Percentiles rank a stretch among this genome's conserved stretches.
Conservation (phyloP, 2,797 vertebrate species). For the Hybognathus amarus region DNA sequence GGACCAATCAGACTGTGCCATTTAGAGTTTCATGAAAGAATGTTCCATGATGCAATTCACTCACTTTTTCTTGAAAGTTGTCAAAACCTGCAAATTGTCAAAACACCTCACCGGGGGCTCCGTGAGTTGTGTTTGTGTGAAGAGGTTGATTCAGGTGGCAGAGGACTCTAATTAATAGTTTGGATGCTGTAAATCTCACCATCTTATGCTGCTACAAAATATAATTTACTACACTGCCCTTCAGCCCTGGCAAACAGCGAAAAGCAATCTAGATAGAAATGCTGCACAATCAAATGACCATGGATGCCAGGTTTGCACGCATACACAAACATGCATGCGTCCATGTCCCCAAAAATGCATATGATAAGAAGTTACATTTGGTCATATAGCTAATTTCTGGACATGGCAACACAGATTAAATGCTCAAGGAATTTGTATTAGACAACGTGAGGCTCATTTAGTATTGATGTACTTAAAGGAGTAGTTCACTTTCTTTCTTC, state of each 20-base stretch:
- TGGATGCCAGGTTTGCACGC: conserved; percentile 7
- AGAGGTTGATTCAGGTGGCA: conserved; percentile 38
- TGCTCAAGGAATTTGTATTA: not conserved
- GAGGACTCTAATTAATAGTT: conserved; percentile 51
- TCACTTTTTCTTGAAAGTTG: not conserved
- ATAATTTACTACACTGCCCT: conserved; percentile 52
- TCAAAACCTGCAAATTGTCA: conserved; percentile 12
- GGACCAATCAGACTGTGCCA: not conserved
- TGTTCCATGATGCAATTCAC: not conserved
- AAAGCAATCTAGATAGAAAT: conserved; percentile 39
- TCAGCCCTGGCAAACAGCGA: conserved; percentile 30
- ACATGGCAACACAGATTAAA: not conserved
- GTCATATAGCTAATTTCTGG: not conserved
- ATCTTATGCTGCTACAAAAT: conserved; percentile 32
- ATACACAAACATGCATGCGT: not conserved
- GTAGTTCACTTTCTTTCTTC: too few relatives aligned
- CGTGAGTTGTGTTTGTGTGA: conserved; percentile 10
- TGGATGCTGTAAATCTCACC: conserved; percentile 45
- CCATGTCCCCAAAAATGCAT: not conserved
- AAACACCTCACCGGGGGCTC: not conserved
- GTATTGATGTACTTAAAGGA: not conserved
- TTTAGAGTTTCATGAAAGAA: not conserved
- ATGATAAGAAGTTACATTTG: not conserved
- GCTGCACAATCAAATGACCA: conserved; percentile 39
- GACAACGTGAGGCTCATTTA: not conserved